Conservation (phyloP, 2,113 vertebrate genomes). For the Oenanthe melanoleuca region DNA sequence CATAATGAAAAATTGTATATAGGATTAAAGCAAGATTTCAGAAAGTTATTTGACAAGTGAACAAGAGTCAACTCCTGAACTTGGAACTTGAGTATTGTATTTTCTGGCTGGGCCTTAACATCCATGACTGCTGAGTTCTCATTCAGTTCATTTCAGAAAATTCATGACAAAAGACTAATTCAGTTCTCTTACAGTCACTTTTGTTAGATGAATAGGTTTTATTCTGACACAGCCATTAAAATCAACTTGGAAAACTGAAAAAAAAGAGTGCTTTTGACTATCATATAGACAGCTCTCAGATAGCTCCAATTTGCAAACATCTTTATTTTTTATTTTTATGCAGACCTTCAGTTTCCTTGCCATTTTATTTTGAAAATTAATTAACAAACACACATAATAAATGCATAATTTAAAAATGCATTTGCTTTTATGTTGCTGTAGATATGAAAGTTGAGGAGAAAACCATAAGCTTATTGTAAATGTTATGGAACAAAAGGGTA, state of each 20-base stretch:
- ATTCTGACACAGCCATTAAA: neutral
- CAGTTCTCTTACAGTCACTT: neutral
- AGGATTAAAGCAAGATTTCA: neutral
- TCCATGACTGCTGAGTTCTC: neutral
- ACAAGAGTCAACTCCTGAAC: neutral
- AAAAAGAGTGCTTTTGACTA: neutral
- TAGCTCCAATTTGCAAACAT: neutral
- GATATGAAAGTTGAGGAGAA: neutral
- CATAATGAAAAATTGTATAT: neutral
- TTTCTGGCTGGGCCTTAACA: neutral
- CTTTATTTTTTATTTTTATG: too few relatives aligned
- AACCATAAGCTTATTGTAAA: neutral
- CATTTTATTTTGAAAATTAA: slow-evolving; percentile 9
- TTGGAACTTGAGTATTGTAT: neutral
- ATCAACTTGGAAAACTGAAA: neutral
- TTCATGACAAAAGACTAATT: slow-evolving; percentile 17
- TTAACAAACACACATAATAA: neutral
- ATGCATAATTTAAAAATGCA: neutral
- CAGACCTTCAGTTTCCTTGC: neutral
- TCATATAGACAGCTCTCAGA: neutral
- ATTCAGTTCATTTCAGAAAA: slow-evolving; percentile 25
- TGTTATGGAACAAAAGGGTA: slow-evolving; percentile 39
- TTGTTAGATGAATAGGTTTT: slow-evolving; percentile 2
- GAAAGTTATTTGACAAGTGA: neutral
- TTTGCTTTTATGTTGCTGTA: neutral